Evolutionary conservation across 2,888 invertebrate genomes (phyloP), one percentile per base, ranked within the genome.

Genomic region (Lithosia quadra): DNA sequence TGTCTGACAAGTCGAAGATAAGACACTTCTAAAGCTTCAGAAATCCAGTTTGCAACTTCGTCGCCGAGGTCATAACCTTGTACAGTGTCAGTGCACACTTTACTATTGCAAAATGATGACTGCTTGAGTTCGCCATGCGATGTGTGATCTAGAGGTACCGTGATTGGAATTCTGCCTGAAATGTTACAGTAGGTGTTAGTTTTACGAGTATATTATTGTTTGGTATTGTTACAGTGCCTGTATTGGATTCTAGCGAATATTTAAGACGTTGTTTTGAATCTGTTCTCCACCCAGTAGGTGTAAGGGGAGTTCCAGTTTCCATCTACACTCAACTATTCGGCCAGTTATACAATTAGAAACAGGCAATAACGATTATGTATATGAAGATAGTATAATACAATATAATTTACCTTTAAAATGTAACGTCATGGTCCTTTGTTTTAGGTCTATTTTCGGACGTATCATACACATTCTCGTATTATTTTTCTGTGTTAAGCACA

Each of bases 401-500:
- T 28, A 18, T 53, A 28, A 63, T 21, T 34, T 90, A 97, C 96
- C 96, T 90, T 96, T 95, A 86, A 95, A 97, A 76, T 91, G 89
- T 59, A 98, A 87, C 68, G 90, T 91, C 83, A 98, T 90, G 4
- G 88, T 75, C 62, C 95, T 92, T 7, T 90, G 88, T 53, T 95
- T 88, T n/a, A 96, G 87, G 90, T 97, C 96, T 71, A 99, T 95
- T 57, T 86, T 84, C 0, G 99, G 99, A 78, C 91, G 95, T 65
- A 99, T 96, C 74, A 97, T 92, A 88, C 98, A 98, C 89, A 99
- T 95, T 75, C 95, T 96, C 1, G 97, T 95, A 81, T 97, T 96
- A 71, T 97, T 96, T 91, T 99, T 99, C 90, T 99, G 99, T 2
- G 98, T 99, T 65, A 99, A 91, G 71, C 98, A 97, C 72, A 97